Evolutionary conservation across 1,140 invertebrate species (phyloP).

Genomic region (Brachionus sp.): DNA sequence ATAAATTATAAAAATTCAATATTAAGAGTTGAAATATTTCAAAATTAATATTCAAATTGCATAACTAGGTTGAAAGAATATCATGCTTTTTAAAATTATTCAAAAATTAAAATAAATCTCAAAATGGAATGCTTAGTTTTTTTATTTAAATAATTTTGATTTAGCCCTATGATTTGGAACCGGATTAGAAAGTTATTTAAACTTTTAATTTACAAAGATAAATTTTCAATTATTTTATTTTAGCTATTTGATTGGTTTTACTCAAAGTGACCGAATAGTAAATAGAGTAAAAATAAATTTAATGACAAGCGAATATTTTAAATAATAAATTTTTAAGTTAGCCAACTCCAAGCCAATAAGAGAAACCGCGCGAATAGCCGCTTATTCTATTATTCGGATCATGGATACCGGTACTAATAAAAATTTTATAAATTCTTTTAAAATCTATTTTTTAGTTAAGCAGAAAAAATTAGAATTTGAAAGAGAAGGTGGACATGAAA

Average conservation of each 20-base stretch:
- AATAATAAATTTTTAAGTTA: neutral
- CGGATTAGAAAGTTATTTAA: neutral
- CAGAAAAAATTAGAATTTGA: slow-evolving; percentile 7
- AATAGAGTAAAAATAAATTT: neutral
- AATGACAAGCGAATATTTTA: neutral
- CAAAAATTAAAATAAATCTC: neutral
- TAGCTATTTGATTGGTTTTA: neutral
- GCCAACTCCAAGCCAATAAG: neutral
- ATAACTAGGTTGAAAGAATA: neutral
- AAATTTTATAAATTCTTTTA: neutral
- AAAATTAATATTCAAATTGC: slow-evolving; percentile 4
- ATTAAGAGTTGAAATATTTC: slow-evolving; percentile 25
- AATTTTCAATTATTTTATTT: neutral
- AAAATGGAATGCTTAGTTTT: neutral
- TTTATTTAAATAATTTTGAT: neutral
- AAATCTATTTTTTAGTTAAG: neutral
- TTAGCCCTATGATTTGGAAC: neutral
- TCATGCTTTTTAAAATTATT: neutral
- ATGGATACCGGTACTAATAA: neutral
- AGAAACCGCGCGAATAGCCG: neutral
- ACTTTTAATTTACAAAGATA: neutral
- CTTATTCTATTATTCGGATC: neutral
- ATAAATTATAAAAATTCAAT: neutral
- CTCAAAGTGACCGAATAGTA: neutral
- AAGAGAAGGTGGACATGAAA: slow-evolving; percentile 11